phyloP scores from a whole-genome alignment of 2,888 invertebrate genomes.

The Mayetiola destructor region DNA sequence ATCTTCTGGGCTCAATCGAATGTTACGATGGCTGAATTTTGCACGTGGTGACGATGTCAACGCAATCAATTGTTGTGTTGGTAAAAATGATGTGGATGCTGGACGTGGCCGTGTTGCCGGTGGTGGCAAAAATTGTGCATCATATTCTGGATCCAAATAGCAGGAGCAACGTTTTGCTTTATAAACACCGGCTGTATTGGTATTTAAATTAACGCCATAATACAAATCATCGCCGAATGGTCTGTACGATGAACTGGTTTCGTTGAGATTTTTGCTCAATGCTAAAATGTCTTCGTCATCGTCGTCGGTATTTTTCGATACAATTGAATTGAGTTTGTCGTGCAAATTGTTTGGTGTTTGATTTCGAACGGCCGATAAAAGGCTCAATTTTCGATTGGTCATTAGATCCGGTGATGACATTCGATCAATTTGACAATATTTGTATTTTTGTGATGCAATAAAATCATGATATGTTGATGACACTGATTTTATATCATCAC shows the following conservation, averaged over 20 bases:
- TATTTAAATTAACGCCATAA: conserved; percentile 17
- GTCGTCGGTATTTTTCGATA: conserved; percentile 1
- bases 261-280: conserved; percentile 1
- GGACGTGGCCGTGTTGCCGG: not conserved
- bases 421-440: not conserved
- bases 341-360: conserved; percentile 13
- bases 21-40: conserved; percentile 14
- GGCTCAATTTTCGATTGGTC: not conserved
- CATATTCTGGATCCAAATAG: not conserved
- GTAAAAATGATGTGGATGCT: conserved; percentile 2
- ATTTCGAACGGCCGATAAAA: not conserved
- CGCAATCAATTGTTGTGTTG: not conserved
- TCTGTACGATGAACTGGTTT: conserved; percentile 14
- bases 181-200: not conserved
- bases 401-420: not conserved
- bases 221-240: conserved; percentile 17
- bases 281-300: not conserved
- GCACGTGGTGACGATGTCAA: not conserved
- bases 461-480: not conserved
- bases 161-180: conserved; percentile 12
- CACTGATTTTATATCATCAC: conserved; percentile 5
- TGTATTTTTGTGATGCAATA: not conserved
- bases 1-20: conserved; percentile 13
- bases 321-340: conserved; percentile 6
- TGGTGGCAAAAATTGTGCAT: not conserved